phyloP scores from a whole-genome alignment of 2,113 vertebrate genomes.

The Myrmecobius fasciatus region DNA sequence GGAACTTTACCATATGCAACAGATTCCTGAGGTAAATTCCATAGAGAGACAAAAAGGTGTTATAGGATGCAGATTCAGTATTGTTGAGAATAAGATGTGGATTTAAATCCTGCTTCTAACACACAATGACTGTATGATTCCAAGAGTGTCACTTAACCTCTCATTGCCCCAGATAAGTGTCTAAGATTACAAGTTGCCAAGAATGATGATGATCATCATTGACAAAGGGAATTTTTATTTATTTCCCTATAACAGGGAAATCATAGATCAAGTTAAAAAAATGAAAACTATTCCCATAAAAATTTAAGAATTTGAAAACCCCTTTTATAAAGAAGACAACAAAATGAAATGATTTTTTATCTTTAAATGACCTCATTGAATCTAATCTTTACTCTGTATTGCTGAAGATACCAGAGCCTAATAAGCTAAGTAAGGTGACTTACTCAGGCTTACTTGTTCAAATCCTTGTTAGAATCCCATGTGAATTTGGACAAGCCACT shows the following conservation, averaged over 20 bases:
- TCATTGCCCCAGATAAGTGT: not conserved
- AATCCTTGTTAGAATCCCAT: not conserved
- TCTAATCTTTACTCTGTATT: constrained; percentile 26
- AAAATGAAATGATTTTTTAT: constrained; percentile 15
- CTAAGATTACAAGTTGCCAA: not conserved
- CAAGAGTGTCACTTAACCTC: not conserved
- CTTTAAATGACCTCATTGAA: not conserved
- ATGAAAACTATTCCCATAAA: not conserved
- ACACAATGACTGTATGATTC: not conserved
- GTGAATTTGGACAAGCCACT: not conserved
- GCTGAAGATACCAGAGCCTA: not conserved
- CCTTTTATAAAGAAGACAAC: not conserved
- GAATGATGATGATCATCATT: not conserved
- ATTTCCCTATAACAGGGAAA: not conserved
- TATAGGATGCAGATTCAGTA: not conserved
- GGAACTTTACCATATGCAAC: not conserved
- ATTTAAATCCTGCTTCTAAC: not conserved
- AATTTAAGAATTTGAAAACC: constrained; percentile 12
- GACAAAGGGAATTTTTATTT: not conserved
- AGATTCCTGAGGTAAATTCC: no score
- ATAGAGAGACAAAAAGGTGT: not conserved
- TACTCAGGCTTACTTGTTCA: not conserved
- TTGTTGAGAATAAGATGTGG: not conserved
- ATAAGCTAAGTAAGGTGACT: not conserved
- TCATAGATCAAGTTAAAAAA: not conserved